Conservation (phyloP, 2,888 invertebrate species). For the Drosophila lacicola region DNA sequence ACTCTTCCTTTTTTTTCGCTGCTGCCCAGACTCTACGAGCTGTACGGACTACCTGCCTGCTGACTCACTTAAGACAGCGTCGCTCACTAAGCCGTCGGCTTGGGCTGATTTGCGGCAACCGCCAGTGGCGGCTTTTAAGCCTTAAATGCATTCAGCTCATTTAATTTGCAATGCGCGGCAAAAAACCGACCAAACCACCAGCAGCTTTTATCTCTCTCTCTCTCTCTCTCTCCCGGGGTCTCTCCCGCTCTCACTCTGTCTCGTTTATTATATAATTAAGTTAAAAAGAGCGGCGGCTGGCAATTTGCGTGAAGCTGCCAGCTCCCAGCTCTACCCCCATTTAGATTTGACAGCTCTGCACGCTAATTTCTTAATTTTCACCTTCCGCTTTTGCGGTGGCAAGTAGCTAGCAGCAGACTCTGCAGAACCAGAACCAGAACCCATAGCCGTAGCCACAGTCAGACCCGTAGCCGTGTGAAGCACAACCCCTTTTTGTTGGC, state of each 20-base stretch:
- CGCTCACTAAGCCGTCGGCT: slow-evolving; percentile 66
- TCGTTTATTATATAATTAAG: slow-evolving; percentile 79
- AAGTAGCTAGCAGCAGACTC: slow-evolving; percentile 20
- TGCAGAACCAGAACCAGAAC: not conserved
- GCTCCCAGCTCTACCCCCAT: slow-evolving; percentile 49
- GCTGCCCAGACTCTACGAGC: slow-evolving; percentile 9
- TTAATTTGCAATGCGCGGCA: slow-evolving; percentile 67
- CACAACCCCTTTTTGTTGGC: slow-evolving; percentile 39
- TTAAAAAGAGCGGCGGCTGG: slow-evolving; percentile 72
- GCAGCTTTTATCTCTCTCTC: slow-evolving; percentile 6
- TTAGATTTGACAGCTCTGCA: slow-evolving; percentile 29
- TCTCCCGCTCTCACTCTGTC: not conserved
- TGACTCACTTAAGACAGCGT: slow-evolving; percentile 69
- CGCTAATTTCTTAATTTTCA: slow-evolving; percentile 83
- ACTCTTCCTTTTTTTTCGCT: slow-evolving; percentile 13
- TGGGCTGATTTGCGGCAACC: slow-evolving; percentile 67
- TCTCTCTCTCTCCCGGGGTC: not conserved
- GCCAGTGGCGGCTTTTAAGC: slow-evolving; percentile 58
- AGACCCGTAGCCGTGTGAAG: slow-evolving; percentile 64
- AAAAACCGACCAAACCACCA: slow-evolving; percentile 32
- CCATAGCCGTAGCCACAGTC: slow-evolving; percentile 1
- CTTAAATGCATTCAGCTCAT: slow-evolving; percentile 80
- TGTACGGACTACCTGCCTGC: slow-evolving; percentile 43
- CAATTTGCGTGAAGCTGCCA: slow-evolving; percentile 45
- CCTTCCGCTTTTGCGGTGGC: slow-evolving; percentile 77